Conservation (phyloP, 2,113 vertebrate species). For the Nothoprocta perdicaria region DNA sequence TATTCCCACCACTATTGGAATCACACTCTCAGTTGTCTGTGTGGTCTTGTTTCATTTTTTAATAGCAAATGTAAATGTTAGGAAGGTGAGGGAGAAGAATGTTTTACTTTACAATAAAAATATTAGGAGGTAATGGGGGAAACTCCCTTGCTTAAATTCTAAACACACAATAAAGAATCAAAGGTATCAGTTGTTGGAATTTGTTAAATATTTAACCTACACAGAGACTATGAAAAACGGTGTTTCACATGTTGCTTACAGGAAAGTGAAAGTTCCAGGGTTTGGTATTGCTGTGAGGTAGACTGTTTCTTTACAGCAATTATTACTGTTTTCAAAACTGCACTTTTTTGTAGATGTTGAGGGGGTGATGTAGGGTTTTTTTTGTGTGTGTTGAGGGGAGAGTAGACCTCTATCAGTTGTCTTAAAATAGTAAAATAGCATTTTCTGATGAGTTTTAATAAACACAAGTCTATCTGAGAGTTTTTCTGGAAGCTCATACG, state of each 20-base stretch:
- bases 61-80: not conserved
- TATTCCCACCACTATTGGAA: not conserved
- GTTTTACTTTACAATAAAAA: not conserved
- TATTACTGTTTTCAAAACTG: not conserved
- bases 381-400: not conserved
- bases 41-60: not conserved
- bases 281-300: not conserved
- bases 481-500: not conserved
- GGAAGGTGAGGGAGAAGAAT: not conserved
- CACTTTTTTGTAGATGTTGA: not conserved
- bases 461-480: not conserved
- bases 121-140: not conserved
- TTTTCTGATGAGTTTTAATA: not conserved
- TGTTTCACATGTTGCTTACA: not conserved
- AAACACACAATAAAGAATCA: not conserved
- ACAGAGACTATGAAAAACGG: rapidly evolving
- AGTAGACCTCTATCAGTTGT: not conserved
- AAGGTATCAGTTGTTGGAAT: not conserved
- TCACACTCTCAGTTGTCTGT: not conserved
- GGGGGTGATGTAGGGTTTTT: too few species aligned
- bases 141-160: not conserved
- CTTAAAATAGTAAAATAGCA: not conserved
- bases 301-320: not conserved
- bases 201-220: not conserved
- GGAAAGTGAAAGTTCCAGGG: not conserved